phyloP scores from a whole-genome alignment of 2,113 vertebrate species.

The Arothron firmamentum region DNA sequence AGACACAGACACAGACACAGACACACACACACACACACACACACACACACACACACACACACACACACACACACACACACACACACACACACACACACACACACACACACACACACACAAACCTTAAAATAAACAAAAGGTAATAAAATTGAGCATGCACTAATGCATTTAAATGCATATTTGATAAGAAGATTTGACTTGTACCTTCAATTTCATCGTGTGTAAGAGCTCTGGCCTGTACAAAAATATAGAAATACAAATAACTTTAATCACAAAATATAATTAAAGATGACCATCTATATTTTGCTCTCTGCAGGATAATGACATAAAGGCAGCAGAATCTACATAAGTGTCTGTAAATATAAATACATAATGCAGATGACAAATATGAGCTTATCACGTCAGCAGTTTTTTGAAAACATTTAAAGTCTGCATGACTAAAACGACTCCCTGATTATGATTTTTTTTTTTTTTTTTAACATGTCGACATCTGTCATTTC shows the following conservation, averaged over 20 bases:
- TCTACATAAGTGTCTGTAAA: neutral
- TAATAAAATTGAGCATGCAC: neutral
- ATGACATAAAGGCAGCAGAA: neutral
- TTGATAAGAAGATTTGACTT: neutral
- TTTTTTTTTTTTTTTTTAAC: neutral
- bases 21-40: too few relatives aligned
- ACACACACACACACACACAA: too few relatives aligned
- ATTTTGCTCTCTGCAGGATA: neutral
- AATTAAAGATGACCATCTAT: neutral
- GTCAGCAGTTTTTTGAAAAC: too few relatives aligned
- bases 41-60: too few relatives aligned
- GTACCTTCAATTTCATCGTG: constrained; percentile 74
- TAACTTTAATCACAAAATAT: neutral
- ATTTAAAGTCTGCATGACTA: too few relatives aligned
- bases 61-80: too few relatives aligned
- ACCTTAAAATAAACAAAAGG: neutral
- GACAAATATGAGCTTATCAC: neutral
- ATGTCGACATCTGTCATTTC: too few relatives aligned
- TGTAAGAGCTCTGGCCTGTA: constrained; percentile 65
- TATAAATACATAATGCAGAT: neutral
- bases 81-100: too few relatives aligned
- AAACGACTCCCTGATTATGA: too few relatives aligned
- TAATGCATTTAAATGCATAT: neutral
- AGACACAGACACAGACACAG: neutral
- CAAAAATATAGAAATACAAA: constrained; percentile 18